Evolutionary conservation across 1,140 invertebrate genomes (phyloP).

Genomic region (Drosophila truncata): DNA sequence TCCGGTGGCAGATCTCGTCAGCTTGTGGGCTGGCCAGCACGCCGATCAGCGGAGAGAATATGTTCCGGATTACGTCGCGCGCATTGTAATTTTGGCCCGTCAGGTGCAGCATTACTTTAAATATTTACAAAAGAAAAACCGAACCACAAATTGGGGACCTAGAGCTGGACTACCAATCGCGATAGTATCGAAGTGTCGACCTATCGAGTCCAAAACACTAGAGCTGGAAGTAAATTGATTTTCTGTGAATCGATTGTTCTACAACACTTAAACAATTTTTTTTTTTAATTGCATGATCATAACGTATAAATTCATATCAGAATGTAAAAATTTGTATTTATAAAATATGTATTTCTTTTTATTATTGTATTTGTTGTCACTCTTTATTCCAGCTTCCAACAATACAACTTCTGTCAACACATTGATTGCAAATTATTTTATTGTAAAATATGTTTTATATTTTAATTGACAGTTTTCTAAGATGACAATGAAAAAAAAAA

Average conservation of each 20-base stretch:
- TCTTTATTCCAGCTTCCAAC: too few species aligned
- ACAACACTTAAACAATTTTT: too few species aligned
- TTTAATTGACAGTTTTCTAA: too few species aligned
- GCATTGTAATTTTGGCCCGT: constrained; percentile 86
- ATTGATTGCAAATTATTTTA: too few species aligned
- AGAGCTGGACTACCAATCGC: not conserved
- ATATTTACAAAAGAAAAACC: constrained; percentile 39
- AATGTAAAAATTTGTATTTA: too few species aligned
- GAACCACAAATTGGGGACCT: constrained; percentile 20
- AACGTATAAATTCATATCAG: too few species aligned
- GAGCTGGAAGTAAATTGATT: not conserved
- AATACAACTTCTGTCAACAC: too few species aligned
- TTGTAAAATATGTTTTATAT: too few species aligned
- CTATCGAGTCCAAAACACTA: not conserved
- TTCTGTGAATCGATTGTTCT: not conserved
- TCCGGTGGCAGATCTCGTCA: constrained; percentile 94
- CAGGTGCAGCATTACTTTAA: constrained; percentile 81
- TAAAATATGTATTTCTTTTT: too few species aligned
- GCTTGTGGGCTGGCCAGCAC: constrained; percentile 93
- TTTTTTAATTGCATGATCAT: too few species aligned
- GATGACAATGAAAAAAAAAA: too few species aligned
- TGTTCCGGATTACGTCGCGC: constrained; percentile 94
- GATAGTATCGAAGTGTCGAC: not conserved
- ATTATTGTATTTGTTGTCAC: too few species aligned
- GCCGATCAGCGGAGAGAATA: constrained; percentile 95